Conservation (phyloP, 2,797 vertebrate species). For the Bradypus variegatus region DNA sequence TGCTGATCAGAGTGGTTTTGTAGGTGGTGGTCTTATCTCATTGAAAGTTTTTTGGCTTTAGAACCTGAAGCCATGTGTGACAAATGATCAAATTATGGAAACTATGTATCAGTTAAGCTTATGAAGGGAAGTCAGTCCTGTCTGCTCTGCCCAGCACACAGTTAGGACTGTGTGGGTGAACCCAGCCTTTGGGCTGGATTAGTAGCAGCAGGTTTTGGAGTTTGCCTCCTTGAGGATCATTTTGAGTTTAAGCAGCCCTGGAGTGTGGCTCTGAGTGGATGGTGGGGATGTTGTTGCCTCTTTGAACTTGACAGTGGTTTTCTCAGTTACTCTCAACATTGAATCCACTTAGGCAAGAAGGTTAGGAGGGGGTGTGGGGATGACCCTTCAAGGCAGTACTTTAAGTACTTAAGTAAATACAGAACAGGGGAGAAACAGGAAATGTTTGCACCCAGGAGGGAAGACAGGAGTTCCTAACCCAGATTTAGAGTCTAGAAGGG, state of each 20-base stretch:
- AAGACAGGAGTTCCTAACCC: no score
- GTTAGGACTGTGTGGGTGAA: background rate
- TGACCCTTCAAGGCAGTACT: background rate
- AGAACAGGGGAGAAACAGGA: background rate
- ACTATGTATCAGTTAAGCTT: background rate
- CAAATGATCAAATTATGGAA: background rate
- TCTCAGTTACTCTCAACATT: background rate
- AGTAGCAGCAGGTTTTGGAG: background rate
- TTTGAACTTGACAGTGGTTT: background rate
- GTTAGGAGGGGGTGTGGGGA: rapidly evolving
- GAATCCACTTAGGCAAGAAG: background rate
- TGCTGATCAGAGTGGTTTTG: background rate
- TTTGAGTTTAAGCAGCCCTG: background rate
- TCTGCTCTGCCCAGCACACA: background rate
- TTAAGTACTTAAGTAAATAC: background rate
- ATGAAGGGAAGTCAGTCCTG: background rate
- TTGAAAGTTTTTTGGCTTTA: background rate
- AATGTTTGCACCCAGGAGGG: background rate
- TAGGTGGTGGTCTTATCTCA: background rate
- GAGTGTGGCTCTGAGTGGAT: background rate
- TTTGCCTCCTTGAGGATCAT: background rate
- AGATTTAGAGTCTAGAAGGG: background rate
- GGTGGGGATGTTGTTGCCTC: background rate
- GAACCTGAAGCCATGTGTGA: background rate
- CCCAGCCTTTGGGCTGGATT: background rate